These are phyloP conservation scores for Rhinogobius similis DNA, from an alignment of 2,113 vertebrate genomes.

Conservation along the genomic window DNA sequence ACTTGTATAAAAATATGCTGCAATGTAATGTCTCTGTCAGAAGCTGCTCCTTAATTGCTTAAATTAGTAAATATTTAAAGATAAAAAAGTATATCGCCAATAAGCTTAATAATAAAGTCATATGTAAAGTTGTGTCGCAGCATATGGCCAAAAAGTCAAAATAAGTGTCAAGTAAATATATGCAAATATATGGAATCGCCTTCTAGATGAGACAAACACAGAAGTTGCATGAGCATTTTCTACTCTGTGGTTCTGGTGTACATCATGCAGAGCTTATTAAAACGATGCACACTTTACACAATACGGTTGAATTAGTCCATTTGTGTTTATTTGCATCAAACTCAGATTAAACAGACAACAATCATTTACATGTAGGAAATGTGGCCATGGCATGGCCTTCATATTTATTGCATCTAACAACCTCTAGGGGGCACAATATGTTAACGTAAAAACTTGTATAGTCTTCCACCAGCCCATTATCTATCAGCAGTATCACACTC, in stretches of 20 bases:
- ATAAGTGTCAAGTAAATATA: too few relatives aligned
- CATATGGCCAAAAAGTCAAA: too few relatives aligned
- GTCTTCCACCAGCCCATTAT: not conserved
- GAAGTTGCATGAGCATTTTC: not conserved
- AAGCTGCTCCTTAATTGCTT: too few relatives aligned
- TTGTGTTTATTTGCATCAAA: constrained; percentile 35
- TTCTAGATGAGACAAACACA: not conserved
- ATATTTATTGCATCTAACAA: not conserved
- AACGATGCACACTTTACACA: not conserved
- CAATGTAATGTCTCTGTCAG: too few relatives aligned
- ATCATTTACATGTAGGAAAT: not conserved
- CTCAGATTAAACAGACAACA: not conserved
- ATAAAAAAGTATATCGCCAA: too few relatives aligned
- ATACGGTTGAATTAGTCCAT: constrained; percentile 13
- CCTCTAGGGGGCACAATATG: not conserved
- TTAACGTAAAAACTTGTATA: not conserved
- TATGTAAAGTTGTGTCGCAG: too few relatives aligned
- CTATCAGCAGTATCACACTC: not conserved
- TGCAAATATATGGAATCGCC: not conserved
- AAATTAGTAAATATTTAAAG: too few relatives aligned
- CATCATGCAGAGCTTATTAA: not conserved
- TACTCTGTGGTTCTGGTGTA: not conserved
- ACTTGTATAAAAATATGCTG: too few relatives aligned
- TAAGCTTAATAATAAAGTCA: too few relatives aligned
- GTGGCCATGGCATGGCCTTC: not conserved